phyloP scores from a whole-genome alignment of 1,140 invertebrate species.

The Meloidogyne chitwoodi region DNA sequence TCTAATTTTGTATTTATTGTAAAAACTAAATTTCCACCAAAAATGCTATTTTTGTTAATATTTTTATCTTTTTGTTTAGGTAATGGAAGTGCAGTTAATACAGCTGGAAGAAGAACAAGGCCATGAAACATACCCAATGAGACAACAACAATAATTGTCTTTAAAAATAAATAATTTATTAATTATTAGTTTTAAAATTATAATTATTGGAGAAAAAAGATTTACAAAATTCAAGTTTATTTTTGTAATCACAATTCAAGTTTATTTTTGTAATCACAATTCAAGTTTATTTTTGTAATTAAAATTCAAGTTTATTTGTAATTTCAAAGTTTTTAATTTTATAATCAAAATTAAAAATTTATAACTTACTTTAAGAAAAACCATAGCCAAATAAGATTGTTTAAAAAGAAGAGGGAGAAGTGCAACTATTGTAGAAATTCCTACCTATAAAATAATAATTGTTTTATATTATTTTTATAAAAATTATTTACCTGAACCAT shows the following conservation, averaged over 20 bases:
- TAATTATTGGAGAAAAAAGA: too few relatives aligned
- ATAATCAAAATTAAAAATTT: too few relatives aligned
- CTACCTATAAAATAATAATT: conserved; percentile 32
- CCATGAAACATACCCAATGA: conserved; percentile 57
- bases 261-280: too few relatives aligned
- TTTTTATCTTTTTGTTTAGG: not conserved
- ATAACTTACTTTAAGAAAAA: conserved; percentile 43
- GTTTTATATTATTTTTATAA: not conserved
- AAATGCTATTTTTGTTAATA: not conserved
- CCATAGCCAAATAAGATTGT: conserved; percentile 54
- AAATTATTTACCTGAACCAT: conserved; percentile 38
- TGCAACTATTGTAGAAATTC: conserved; percentile 57
- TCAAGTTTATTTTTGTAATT: too few relatives aligned
- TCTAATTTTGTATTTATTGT: not conserved
- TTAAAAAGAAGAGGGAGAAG: conserved; percentile 52
- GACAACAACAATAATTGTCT: conserved; percentile 55
- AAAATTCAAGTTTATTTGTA: too few relatives aligned
- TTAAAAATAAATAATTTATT: not conserved
- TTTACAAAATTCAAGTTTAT: too few relatives aligned
- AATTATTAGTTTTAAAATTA: too few relatives aligned
- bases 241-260: too few relatives aligned
- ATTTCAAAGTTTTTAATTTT: not conserved
- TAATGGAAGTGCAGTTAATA: conserved; percentile 42
- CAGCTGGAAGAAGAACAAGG: conserved; percentile 47
- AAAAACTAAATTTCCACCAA: not conserved